Conservation (phyloP, 2,888 invertebrate species). For the Alloscopus bannaensis region DNA sequence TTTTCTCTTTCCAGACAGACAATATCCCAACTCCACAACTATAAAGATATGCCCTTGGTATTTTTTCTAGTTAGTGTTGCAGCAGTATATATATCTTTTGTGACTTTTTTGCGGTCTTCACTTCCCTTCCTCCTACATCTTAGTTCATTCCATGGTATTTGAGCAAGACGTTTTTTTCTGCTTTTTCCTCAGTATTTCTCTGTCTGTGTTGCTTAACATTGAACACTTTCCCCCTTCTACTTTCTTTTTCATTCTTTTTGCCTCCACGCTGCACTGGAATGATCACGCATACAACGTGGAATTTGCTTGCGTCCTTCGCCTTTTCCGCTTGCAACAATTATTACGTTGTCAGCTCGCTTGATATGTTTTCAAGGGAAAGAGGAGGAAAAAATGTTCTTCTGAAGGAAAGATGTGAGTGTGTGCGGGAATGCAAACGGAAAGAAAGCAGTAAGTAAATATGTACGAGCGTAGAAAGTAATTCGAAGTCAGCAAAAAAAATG, state of each 20-base stretch:
- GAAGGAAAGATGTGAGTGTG: conserved; percentile 17
- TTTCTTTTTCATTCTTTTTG: background rate
- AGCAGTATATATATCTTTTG: conserved; percentile 42
- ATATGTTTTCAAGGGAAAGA: conserved; percentile 3
- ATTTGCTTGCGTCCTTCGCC: conserved; percentile 27
- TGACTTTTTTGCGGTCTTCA: conserved; percentile 47
- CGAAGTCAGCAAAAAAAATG: background rate
- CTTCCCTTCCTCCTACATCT: conserved; percentile 3
- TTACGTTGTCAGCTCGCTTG: conserved; percentile 45
- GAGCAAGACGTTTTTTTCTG: conserved; percentile 18
- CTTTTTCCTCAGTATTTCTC: background rate
- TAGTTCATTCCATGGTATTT: conserved; percentile 24
- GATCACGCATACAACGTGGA: conserved; percentile 29
- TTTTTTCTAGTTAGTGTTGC: conserved; percentile 23
- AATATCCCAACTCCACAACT: background rate
- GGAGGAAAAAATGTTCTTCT: conserved; percentile 23
- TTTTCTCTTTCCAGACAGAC: conserved; percentile 8
- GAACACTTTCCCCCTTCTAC: conserved; percentile 11
- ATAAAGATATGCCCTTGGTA: background rate
- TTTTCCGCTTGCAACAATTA: conserved; percentile 20
- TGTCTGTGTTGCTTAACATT: conserved; percentile 4
- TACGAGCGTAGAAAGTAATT: conserved; percentile 11
- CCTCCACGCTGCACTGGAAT: conserved; percentile 14
- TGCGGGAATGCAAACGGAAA: background rate
- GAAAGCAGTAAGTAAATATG: background rate